phyloP scores from a whole-genome alignment of 2,113 vertebrate genomes.

The Dicrurus megarhynchus region DNA sequence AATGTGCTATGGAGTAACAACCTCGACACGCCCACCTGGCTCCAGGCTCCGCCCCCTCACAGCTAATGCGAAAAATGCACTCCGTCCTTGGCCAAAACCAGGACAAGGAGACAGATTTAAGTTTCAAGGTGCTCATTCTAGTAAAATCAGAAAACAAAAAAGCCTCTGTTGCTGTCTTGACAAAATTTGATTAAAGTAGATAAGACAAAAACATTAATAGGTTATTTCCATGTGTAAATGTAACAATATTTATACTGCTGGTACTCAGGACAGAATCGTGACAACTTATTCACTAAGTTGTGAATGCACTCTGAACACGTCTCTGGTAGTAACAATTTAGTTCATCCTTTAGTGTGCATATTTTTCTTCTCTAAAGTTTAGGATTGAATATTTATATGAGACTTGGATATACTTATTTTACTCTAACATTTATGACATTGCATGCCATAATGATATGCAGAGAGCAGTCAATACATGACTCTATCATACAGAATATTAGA shows the following conservation, averaged over 20 bases:
- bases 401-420: background rate
- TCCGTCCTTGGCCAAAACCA: fast-evolving
- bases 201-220: background rate
- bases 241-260: background rate
- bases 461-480: background rate
- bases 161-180: background rate
- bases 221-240: background rate
- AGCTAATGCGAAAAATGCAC: background rate
- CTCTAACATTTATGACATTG: background rate
- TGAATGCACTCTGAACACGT: fast-evolving
- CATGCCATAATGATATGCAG: background rate
- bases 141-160: background rate
- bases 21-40: fast-evolving
- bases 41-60: background rate
- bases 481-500: background rate
- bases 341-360: background rate
- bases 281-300: background rate
- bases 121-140: background rate
- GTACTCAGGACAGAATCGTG: background rate
- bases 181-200: background rate
- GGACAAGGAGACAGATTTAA: background rate
- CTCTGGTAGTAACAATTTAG: background rate
- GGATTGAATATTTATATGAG: background rate
- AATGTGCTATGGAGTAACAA: background rate
- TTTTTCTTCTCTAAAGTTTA: background rate